These are phyloP conservation scores for Morone saxatilis DNA, from an alignment of 2,113 vertebrate species.

Conservation along the genomic window DNA sequence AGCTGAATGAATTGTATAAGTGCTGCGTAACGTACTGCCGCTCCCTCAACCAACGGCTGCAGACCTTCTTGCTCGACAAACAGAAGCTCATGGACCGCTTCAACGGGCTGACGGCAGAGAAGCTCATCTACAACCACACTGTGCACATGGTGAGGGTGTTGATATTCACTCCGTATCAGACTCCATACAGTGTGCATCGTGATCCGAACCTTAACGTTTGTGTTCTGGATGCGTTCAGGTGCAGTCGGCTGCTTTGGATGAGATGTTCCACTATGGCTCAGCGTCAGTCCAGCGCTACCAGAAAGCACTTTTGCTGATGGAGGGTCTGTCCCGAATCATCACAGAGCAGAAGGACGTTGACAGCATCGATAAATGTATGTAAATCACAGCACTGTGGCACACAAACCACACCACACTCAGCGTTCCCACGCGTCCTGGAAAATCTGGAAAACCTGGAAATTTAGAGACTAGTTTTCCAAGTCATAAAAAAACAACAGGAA, in stretches of 20 bases:
- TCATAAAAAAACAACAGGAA: no score
- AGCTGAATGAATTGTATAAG: slow-evolving; percentile 94
- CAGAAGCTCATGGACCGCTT: slow-evolving; percentile 95
- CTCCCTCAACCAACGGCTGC: slow-evolving; percentile 90
- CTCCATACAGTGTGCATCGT: background rate
- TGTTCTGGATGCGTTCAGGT: slow-evolving; percentile 81
- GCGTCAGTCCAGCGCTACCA: slow-evolving; percentile 92
- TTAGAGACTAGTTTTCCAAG: no score
- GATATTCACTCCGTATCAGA: slow-evolving; percentile 5
- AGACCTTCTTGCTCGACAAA: slow-evolving; percentile 94
- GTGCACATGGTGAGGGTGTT: slow-evolving; percentile 90
- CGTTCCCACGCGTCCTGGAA: no score
- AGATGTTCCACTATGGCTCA: slow-evolving; percentile 93
- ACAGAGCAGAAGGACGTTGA: slow-evolving; percentile 88
- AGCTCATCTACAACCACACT: slow-evolving; percentile 93
- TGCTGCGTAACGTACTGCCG: slow-evolving; percentile 92
- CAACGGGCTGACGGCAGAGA: slow-evolving; percentile 92
- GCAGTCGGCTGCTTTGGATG: slow-evolving; percentile 92
- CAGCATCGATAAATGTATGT: slow-evolving; percentile 90
- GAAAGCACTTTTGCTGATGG: slow-evolving; percentile 93
- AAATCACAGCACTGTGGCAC: background rate
- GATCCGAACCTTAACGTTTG: slow-evolving; percentile 16
- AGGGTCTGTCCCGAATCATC: slow-evolving; percentile 90
- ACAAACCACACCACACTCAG: background rate
- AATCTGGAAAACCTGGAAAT: no score